Evolutionary conservation across 2,113 vertebrate genomes (phyloP).

Genomic region (Aegithalos caudatus): DNA sequence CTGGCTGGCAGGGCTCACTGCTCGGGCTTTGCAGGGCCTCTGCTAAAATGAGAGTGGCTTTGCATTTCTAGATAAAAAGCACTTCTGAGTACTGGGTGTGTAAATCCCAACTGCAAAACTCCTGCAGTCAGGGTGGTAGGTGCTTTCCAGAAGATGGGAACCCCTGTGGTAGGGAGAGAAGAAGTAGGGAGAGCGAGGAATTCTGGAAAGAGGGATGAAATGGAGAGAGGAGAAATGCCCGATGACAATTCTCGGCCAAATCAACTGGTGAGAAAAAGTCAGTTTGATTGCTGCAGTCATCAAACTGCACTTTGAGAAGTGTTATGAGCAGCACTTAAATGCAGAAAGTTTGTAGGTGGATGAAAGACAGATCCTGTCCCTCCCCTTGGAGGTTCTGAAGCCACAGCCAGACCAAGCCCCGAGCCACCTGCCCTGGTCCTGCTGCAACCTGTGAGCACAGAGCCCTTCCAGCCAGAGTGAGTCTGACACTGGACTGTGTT

Average conservation of each 20-base stretch:
- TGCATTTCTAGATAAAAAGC: not conserved
- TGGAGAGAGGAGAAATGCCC: not conserved
- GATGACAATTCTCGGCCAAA: not conserved
- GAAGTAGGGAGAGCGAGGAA: not conserved
- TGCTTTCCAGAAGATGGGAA: not conserved
- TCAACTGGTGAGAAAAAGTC: not conserved
- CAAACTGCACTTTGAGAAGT: not conserved
- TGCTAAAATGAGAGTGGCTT: not conserved
- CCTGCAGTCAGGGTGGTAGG: not conserved
- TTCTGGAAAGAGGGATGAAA: not conserved
- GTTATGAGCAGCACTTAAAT: not conserved
- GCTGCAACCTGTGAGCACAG: accelerated
- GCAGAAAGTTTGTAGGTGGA: not conserved
- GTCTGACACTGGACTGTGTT: not conserved
- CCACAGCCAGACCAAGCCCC: accelerated
- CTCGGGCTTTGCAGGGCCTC: not conserved
- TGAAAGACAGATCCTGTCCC: not conserved
- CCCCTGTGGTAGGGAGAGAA: not conserved
- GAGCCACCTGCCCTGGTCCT: not conserved
- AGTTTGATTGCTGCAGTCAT: not conserved
- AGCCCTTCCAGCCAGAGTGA: not conserved
- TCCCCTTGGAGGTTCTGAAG: not conserved
- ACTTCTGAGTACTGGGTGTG: accelerated
- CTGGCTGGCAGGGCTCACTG: not conserved
- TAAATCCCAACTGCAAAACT: not conserved